Evolutionary conservation across 1,140 invertebrate genomes (phyloP), one percentile per base, ranked within the genome.

Genomic region (Tyrophagus putrescentiae): DNA sequence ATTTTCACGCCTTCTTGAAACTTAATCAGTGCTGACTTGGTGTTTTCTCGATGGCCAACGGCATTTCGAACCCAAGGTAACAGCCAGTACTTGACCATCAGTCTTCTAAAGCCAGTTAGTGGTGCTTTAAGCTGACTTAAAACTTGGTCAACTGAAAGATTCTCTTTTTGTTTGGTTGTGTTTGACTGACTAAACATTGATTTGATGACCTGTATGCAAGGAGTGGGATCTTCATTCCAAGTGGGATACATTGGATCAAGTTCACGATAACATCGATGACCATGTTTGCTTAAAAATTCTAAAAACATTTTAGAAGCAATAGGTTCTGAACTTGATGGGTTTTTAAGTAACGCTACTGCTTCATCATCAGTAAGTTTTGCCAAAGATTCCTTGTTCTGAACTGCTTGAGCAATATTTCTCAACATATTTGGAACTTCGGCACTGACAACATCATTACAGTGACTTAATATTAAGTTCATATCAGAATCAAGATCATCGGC

Each of bases 241-340:
- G 83, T 79, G 62, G 80, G 77, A 3, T 77, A 75, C 3, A 69
- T 68, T 0, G 85, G 67, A 66, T 86, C 84, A 66, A 85, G 76
- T 80, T 89, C 86, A 70, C 79, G 78, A 28, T 84, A 72, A 64
- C 79, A 77, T 63, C 85, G 76, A 70, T 87, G 82, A 1, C 84
- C 85, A 67, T 87, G 82, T 62, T 75, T 72, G 18, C 77, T 64
- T n/a, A 87, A 69, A 67, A 88, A 85, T 4, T 71, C 63, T 1
- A 73, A 63, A 28, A 83, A 76, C 44, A 76, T 68, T 16, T 69
- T 61, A 41, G 76, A 71, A 5, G 77, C 45, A 13, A 21, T 39
- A 39, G 36, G 36, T 21, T 39, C 71, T 57, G 72, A 61, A 4
- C 76, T n/a, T 11, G 21, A 28, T 25, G 16, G 11, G 4, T 60